Evolutionary conservation across 2,888 invertebrate species (phyloP).

Genomic region (Meteorus colon): DNA sequence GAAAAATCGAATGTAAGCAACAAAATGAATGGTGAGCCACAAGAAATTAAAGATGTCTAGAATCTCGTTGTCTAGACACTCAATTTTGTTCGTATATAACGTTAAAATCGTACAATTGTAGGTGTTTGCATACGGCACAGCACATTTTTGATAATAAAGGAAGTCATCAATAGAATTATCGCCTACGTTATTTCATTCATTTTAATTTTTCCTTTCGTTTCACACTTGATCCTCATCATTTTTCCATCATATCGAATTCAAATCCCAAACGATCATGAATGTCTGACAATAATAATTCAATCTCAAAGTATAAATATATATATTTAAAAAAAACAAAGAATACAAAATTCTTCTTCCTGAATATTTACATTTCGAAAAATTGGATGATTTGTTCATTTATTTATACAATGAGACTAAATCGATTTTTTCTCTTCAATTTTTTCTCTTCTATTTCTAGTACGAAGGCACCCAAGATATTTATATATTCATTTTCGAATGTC

Average conservation of each 20-base stretch:
- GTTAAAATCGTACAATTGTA: slow-evolving; percentile 35
- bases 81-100: slow-evolving; percentile 61
- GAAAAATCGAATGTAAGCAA: background rate
- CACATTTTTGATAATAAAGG: slow-evolving; percentile 40
- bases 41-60: slow-evolving; percentile 62
- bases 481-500: background rate
- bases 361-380: background rate
- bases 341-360: background rate
- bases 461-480: slow-evolving; percentile 38
- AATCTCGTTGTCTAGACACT: slow-evolving; percentile 60
- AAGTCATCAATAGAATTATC: slow-evolving; percentile 20
- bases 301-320: background rate
- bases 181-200: slow-evolving; percentile 28
- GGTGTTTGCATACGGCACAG: slow-evolving; percentile 48
- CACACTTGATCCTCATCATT: slow-evolving; percentile 28
- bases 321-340: background rate
- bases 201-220: slow-evolving; percentile 22
- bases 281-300: too few species aligned
- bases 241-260: background rate
- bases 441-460: slow-evolving; percentile 21
- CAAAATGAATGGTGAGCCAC: slow-evolving; percentile 5
- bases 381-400: slow-evolving; percentile 23
- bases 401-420: background rate
- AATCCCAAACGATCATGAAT: too few species aligned
- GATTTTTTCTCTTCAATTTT: background rate